Evolutionary conservation across 2,113 vertebrate species (phyloP), one percentile per base, ranked within the genome.

Genomic region (Mugil cephalus): DNA sequence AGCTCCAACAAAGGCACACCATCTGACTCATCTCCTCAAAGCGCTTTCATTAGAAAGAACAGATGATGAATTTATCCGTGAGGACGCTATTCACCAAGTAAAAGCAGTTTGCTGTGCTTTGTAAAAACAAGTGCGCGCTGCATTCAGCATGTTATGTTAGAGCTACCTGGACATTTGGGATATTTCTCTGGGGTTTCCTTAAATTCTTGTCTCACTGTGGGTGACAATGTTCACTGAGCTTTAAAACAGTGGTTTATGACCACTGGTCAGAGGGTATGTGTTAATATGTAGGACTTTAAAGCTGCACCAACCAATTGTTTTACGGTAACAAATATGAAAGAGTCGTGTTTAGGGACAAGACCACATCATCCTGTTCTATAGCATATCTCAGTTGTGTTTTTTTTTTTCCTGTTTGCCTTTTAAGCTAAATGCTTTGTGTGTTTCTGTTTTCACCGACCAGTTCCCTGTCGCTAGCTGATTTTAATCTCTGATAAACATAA

Each of bases 1-100:
- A 60, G 60, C 15, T 50, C 30, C 60, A 50, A 60, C 74, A 70
- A 30, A 79, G 69, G 62, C 40, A 10, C 35, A 0, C 39, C 42
- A 18, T 68, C 74, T 78, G 87, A 84, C 71, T 89, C 83, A 80
- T 75, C 74, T 48, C 43, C 43, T 69, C 65, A 77, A 34, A 72
- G 63, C 38, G 7, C 34, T 53, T 38, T 53, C 45, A 62, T 65
- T 58, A 58, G 30, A 63, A 19, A 45, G 61, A 39, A 74, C 11
- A 7, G 48, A 2, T 62, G 69, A 84, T 72, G 58, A 13, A 60
- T 80, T 66, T 12, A 65, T 55, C 51, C n/a, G 42, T 13, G 19
- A 62, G 48, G 21, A 24, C 10, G 13, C 7, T 1, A n/a, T 21
- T 9, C 69, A 46, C 56, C 54, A 14, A 53, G 51, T 3, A 51